Percentiles rank a stretch among this genome's conserved stretches.
phyloP scores from a whole-genome alignment of 2,888 invertebrate genomes.

The Antitype chi region DNA sequence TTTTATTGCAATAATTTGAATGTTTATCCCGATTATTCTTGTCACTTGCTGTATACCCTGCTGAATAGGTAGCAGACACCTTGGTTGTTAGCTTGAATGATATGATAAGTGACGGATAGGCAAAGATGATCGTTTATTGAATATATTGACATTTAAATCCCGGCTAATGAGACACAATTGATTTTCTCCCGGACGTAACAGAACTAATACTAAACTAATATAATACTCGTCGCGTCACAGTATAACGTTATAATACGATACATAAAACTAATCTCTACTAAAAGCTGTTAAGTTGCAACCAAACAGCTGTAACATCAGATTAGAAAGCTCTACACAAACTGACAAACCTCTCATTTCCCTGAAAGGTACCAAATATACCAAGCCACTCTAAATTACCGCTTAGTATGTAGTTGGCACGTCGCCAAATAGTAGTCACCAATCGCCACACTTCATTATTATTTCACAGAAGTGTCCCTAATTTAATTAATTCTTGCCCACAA shows the following conservation, averaged over 20 bases:
- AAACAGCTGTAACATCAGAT: neutral
- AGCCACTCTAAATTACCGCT: slow-evolving; percentile 1
- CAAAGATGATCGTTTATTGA: too few relatives aligned
- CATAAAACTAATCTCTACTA: neutral
- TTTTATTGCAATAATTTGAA: neutral
- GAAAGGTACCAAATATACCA: neutral
- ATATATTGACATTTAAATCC: too few relatives aligned
- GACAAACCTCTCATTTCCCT: neutral
- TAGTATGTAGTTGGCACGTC: slow-evolving; percentile 28
- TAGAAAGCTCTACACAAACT: neutral
- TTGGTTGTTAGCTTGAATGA: too few relatives aligned
- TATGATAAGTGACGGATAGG: too few relatives aligned
- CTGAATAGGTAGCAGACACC: too few relatives aligned
- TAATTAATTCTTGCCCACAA: slow-evolving; percentile 55
- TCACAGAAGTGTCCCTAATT: slow-evolving; percentile 51
- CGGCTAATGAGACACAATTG: too few relatives aligned
- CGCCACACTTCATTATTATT: slow-evolving; percentile 48
- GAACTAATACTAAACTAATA: too few relatives aligned
- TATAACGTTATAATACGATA: too few relatives aligned
- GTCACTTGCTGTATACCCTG: neutral
- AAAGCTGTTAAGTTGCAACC: neutral
- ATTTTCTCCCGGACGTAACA: too few relatives aligned
- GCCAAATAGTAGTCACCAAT: slow-evolving; percentile 29
- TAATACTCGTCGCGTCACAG: too few relatives aligned
- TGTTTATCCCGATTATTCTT: neutral